Conservation (phyloP, 2,888 invertebrate genomes). For the Lasioglossum morio region DNA sequence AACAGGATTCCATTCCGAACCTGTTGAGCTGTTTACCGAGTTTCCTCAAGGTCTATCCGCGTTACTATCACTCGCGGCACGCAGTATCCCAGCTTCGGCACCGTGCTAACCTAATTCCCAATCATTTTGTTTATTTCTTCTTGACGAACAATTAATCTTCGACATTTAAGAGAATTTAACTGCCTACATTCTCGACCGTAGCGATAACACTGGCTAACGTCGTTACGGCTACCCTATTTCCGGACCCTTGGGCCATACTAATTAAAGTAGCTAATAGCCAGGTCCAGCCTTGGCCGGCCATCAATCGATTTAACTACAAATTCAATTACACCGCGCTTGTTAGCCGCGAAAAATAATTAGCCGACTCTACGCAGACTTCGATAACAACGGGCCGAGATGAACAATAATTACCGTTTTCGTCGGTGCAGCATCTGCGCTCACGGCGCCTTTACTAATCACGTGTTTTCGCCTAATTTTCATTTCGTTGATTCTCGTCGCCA, state of each 20-base stretch:
- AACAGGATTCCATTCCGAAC: slow-evolving; percentile 17
- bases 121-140: not conserved
- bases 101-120: not conserved
- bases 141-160: not conserved
- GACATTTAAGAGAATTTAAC: too few relatives aligned
- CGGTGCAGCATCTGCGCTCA: too few relatives aligned
- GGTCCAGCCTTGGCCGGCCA: slow-evolving; percentile 52
- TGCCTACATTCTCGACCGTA: not conserved
- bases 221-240: slow-evolving; percentile 60
- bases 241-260: slow-evolving; percentile 61
- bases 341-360: slow-evolving; percentile 58
- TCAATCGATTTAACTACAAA: slow-evolving; percentile 69
- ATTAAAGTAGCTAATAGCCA: slow-evolving; percentile 64
- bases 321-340: slow-evolving; percentile 66
- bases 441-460: not conserved
- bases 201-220: slow-evolving; percentile 46
- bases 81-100: not conserved
- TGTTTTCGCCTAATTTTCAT: not conserved
- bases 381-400: not conserved
- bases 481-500: too few relatives aligned
- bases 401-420: too few relatives aligned
- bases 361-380: not conserved
- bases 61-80: not conserved
- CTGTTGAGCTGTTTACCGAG: slow-evolving; percentile 22
- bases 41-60: not conserved